These are phyloP conservation scores for Sialis fuliginosa DNA, from an alignment of 2,888 invertebrate genomes.

Conservation along the genomic window DNA sequence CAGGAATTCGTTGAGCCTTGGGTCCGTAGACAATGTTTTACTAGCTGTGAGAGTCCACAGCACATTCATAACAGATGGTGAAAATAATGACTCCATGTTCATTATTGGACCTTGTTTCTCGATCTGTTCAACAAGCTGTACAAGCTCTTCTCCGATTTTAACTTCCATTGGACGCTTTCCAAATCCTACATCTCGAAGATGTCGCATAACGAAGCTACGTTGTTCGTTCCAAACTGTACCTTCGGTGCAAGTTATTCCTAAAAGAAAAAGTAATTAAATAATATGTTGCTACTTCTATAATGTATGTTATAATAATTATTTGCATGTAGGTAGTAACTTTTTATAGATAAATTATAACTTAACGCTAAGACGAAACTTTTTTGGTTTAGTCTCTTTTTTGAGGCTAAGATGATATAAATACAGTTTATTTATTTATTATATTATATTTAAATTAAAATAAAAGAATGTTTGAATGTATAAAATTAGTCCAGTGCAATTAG, in stretches of 20 bases:
- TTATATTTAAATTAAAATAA: too few species aligned
- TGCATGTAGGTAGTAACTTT: too few species aligned
- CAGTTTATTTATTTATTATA: too few species aligned
- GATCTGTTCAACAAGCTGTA: conserved; percentile 21
- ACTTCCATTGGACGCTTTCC: conserved; percentile 29
- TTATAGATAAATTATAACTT: background rate
- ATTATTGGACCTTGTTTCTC: conserved; percentile 13
- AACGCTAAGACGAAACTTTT: too few species aligned
- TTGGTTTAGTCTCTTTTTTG: too few species aligned
- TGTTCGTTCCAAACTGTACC: conserved; percentile 33
- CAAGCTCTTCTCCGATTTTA: conserved; percentile 31
- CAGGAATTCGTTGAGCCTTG: conserved; percentile 25
- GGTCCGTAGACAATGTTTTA: conserved; percentile 25
- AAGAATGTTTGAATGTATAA: too few species aligned
- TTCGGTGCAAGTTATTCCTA: conserved; percentile 39
- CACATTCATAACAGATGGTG: conserved; percentile 42
- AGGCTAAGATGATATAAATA: too few species aligned
- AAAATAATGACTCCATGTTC: conserved; percentile 22
- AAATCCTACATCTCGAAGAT: conserved; percentile 31
- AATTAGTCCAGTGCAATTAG: too few species aligned
- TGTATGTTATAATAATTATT: too few species aligned
- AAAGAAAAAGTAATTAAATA: conserved; percentile 6
- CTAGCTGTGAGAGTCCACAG: conserved; percentile 42
- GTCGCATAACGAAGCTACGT: conserved; percentile 29
- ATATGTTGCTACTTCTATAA: too few species aligned